A percentile compares a stretch with the other conserved stretches of the same genome.
These are phyloP conservation scores for Tortricodes alternella DNA, from an alignment of 2,888 invertebrate species.

Conservation along the genomic window DNA sequence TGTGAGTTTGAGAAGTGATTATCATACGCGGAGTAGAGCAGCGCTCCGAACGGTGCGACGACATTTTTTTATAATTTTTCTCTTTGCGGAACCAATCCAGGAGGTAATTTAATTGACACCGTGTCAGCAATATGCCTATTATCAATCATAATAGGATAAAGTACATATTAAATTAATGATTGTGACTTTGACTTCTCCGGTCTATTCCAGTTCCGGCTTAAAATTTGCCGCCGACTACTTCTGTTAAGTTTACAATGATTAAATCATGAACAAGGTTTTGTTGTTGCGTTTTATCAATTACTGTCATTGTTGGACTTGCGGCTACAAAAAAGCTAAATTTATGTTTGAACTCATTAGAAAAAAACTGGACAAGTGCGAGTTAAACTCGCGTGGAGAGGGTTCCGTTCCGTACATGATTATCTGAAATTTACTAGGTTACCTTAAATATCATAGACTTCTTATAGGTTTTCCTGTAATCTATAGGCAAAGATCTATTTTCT, in stretches of 20 bases:
- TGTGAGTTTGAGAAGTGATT: slow-evolving; percentile 50
- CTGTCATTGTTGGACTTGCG: neutral
- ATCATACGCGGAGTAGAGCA: slow-evolving; percentile 29
- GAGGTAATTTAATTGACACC: neutral
- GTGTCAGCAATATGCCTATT: slow-evolving; percentile 6
- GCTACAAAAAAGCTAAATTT: slow-evolving; percentile 5
- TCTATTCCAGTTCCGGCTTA: slow-evolving; percentile 10
- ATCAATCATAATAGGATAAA: slow-evolving; percentile 6
- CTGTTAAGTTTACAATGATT: slow-evolving; percentile 8
- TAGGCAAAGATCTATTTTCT: too few relatives aligned
- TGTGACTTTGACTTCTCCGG: slow-evolving; percentile 4
- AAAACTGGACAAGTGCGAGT: too few relatives aligned
- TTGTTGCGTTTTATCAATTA: neutral
- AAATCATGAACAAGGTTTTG: slow-evolving; percentile 10
- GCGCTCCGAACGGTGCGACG: slow-evolving; percentile 2
- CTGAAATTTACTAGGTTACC: too few relatives aligned
- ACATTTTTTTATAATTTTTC: neutral
- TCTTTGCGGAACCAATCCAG: neutral
- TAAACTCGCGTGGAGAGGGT: too few relatives aligned
- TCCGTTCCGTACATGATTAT: too few relatives aligned
- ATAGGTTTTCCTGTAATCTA: too few relatives aligned
- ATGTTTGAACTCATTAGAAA: neutral
- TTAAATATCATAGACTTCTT: too few relatives aligned
- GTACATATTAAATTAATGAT: slow-evolving; percentile 3
- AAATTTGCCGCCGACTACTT: neutral